Base-by-base conservation (phyloP, 53 echinoderm and acorn worm species). In the Apostichopus leukothele region DNA sequence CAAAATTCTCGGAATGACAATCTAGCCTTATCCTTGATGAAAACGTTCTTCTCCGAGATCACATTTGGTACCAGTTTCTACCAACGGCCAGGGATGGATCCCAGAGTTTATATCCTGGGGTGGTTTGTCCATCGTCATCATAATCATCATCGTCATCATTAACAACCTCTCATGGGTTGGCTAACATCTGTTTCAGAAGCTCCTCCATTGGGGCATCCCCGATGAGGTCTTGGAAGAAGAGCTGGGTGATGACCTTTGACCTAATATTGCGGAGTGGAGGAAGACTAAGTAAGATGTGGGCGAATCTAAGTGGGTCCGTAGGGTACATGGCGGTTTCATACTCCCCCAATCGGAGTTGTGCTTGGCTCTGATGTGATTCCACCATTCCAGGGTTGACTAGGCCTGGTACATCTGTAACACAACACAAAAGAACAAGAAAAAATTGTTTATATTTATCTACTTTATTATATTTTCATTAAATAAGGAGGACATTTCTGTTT, bases 251-350 rank as follows among this genome's bases (percentile, higher is more conserved):
- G 73, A 95, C 98, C 79, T 94, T 96, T 52, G 95, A 90, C 79
- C 95, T 94, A 86, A 97, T 93, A 93, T 97, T 95, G 89, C 98
- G 98, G 79, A 97, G 86, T 67, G 98, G 94, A 63, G 98, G 98
- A 90, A 97, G 95, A 91, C 98, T 92, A 84, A 97, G 95, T 55
- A 97, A 92, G 84, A 97, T 92, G 86, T 95, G 95, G 89, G 98
- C 98, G 68, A 97, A 97, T 80, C 98, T 95, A 76, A 97, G 92
- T 8, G 95, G 98, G 88, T 97, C 98, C 73, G 86, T 84, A 60
- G 98, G 98, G 90, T 94, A 94, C 90, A 92, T 96, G 51, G 98
- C 95, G 50, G 98, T 92, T 59, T 96, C 95, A 90, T 97, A 97
- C 92, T 97, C 98, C 52, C 93, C 94, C 90, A 98, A 91, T 53